Conservation (phyloP, 2,888 invertebrate species). For the Pimpla rufipes region DNA sequence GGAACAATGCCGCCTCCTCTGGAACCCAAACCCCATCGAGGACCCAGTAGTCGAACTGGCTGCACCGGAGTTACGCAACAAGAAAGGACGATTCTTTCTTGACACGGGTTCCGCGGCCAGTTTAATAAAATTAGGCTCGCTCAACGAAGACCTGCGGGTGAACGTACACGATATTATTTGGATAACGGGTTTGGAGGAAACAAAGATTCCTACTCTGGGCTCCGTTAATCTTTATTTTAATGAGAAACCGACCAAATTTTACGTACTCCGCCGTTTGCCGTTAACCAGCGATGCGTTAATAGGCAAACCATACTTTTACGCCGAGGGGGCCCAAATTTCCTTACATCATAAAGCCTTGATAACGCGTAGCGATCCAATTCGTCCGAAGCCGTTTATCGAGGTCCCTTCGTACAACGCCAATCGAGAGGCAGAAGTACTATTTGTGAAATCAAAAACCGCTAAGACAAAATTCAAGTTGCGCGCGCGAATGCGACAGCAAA, state of each 20-base stretch:
- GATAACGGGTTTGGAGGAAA: constrained; percentile 20
- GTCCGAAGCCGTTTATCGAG: neutral
- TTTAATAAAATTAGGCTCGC: constrained; percentile 2
- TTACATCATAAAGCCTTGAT: neutral
- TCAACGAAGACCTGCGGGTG: neutral
- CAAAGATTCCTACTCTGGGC: constrained; percentile 2
- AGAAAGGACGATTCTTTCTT: constrained; percentile 5
- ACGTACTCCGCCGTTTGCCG: too few relatives aligned
- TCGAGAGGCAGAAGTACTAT: neutral
- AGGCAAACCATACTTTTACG: neutral
- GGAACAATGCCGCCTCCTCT: neutral
- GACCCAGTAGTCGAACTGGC: too few relatives aligned
- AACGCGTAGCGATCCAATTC: neutral
- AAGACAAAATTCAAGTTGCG: constrained; percentile 17
- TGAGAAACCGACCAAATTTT: constrained; percentile 15
- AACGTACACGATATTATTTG: too few relatives aligned
- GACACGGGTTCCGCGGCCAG: constrained; percentile 22
- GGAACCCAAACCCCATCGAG: neutral
- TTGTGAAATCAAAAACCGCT: too few relatives aligned
- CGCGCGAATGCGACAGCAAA: constrained; percentile 19
- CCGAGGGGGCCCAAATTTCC: neutral
- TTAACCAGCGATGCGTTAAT: neutral
- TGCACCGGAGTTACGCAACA: neutral
- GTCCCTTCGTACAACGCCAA: neutral
- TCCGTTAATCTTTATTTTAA: constrained; percentile 11